phyloP scores from a whole-genome alignment of 2,113 vertebrate species.

The Elephas maximus region DNA sequence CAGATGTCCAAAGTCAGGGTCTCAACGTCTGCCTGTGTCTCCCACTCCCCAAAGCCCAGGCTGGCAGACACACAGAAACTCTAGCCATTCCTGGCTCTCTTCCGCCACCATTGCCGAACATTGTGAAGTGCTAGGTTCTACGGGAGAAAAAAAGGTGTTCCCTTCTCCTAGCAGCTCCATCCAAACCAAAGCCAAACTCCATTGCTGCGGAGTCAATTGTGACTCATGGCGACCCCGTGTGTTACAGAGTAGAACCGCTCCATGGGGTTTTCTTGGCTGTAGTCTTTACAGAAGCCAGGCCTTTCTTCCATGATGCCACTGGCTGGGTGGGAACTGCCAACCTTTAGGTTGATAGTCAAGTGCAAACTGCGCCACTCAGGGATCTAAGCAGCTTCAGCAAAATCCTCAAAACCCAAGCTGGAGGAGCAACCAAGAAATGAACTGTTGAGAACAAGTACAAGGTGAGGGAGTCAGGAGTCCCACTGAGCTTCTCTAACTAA shows the following conservation, averaged over 20 bases:
- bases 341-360: too few species aligned
- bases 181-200: neutral
- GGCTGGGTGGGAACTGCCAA: too few species aligned
- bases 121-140: neutral
- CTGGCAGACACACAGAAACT: neutral
- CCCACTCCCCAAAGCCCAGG: conserved; percentile 1
- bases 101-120: neutral
- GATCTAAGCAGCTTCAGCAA: neutral
- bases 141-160: neutral
- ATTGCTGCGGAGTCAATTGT: neutral
- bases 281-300: neutral
- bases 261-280: neutral
- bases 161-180: neutral
- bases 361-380: too few species aligned
- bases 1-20: neutral
- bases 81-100: conserved; percentile 1
- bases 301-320: neutral
- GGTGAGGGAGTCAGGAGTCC: neutral
- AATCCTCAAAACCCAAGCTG: neutral
- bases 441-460: neutral
- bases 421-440: neutral
- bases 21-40: neutral
- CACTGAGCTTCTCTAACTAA: neutral
- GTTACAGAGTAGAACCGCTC: neutral
- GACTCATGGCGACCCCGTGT: neutral